Evolutionary conservation across 2,888 invertebrate species (phyloP), one percentile per base, ranked within the genome.

Genomic region (Ditylenchus weischeri): DNA sequence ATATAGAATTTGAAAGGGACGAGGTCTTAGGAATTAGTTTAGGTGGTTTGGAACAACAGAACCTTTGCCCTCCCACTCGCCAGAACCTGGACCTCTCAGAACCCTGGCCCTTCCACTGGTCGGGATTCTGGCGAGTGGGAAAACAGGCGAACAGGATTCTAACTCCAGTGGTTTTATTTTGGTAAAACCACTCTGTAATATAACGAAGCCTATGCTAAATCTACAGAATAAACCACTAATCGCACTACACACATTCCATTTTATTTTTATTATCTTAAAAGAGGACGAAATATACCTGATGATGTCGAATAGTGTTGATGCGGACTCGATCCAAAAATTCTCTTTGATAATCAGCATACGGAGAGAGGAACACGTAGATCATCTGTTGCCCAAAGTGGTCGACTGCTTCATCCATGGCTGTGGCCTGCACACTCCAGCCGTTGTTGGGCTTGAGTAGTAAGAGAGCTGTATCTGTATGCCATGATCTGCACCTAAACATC

Each of bases 251-350:
- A 29, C 19, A 18, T 15, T 6, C 13, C 11, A 69, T 48, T 49
- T 21, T 11, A 29, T 29, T 29, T 29, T 29, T 29, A 29, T 29
- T 5, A 29, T 29, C 29, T 5, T 29, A 19, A 58, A 15, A 29
- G n/a, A n/a, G n/a, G n/a, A 29, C 29, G 2, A 29, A 29, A 29
- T 36, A 29, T n/a, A 78, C 89, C 87, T 94, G 94, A 85, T 89
- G 90, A 74, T 90, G 90, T 75, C 87, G 86, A 72, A 96, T 91
- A 3, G 93, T 93, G 85, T 94, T 95, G 91, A 96, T 93, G 69
- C 94, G 89, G 15, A 93, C 90, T 80, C 94, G 87, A 83, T 96
- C 95, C 58, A 95, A 87, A 85, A 92, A 93, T 83, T 93, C 93
- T 59, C 88, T 85, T 77, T 88, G 89, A 75, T 91, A 87, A 77